phyloP scores from a whole-genome alignment of 2,113 vertebrate genomes.

The Andinoacara biseriatus region DNA sequence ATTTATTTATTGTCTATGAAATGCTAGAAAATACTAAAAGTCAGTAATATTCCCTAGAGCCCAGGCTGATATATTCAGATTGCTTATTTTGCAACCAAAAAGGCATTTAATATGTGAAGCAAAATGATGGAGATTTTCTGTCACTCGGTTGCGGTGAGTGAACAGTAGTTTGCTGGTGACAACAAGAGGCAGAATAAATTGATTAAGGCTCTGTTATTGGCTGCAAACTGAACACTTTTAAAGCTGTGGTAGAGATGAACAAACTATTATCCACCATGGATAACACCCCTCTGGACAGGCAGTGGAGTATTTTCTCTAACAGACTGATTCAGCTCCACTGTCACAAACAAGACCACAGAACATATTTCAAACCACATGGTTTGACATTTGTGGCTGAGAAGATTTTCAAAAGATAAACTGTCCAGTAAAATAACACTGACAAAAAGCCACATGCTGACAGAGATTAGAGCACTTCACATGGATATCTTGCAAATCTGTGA shows the following conservation, averaged over 20 bases:
- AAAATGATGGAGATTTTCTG: not conserved
- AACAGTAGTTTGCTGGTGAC: no score
- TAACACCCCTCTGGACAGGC: no score
- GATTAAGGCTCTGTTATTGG: not conserved
- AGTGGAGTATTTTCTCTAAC: not conserved
- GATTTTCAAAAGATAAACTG: not conserved
- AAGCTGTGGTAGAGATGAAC: not conserved
- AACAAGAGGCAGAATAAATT: not conserved
- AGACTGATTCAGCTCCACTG: not conserved
- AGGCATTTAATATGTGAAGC: no score
- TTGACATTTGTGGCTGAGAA: not conserved
- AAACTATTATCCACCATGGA: not conserved
- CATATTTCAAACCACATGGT: not conserved
- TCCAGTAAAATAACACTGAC: not conserved
- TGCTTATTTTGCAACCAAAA: no score
- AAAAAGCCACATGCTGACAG: not conserved
- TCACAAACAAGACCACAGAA: not conserved
- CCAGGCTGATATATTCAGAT: no score
- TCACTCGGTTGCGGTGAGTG: not conserved
- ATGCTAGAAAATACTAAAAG: no score
- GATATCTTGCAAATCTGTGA: no score
- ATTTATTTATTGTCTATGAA: no score
- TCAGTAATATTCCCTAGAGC: no score
- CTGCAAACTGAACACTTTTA: not conserved
- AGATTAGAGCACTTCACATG: not conserved